Conservation (phyloP, 2,113 vertebrate species). For the Carassius auratus region DNA sequence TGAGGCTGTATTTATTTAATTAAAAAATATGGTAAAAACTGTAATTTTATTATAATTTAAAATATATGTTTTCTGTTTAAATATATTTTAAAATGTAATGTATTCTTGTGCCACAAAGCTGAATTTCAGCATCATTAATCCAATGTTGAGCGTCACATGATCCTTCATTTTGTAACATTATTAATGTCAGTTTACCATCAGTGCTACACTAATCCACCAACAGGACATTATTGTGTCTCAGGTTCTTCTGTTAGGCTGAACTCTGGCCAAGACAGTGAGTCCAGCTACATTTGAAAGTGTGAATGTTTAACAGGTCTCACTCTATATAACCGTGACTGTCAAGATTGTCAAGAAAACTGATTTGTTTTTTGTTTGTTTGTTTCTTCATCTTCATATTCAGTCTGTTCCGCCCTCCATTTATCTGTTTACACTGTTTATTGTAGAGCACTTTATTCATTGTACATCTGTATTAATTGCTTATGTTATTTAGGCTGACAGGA, state of each 20-base stretch:
- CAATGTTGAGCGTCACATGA: background rate
- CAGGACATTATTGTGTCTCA: background rate
- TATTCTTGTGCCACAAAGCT: too few relatives aligned
- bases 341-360: background rate
- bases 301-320: slow-evolving; percentile 40
- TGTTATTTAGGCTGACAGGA: background rate
- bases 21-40: too few relatives aligned
- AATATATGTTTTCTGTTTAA: too few relatives aligned
- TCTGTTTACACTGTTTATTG: background rate
- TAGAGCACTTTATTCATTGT: background rate
- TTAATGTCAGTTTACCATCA: background rate
- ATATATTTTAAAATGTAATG: too few relatives aligned
- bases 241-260: slow-evolving; percentile 66
- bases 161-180: background rate
- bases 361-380: too few relatives aligned
- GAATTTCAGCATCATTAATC: background rate
- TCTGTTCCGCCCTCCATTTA: too few relatives aligned
- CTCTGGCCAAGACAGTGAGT: slow-evolving; percentile 63
- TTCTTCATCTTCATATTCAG: too few relatives aligned
- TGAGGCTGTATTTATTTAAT: too few relatives aligned
- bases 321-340: background rate
- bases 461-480: background rate
- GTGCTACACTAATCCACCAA: background rate
- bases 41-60: too few relatives aligned
- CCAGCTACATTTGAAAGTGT: slow-evolving; percentile 33